phyloP scores from a whole-genome alignment of 2,888 invertebrate species.

The Notocelia uddmanniana region DNA sequence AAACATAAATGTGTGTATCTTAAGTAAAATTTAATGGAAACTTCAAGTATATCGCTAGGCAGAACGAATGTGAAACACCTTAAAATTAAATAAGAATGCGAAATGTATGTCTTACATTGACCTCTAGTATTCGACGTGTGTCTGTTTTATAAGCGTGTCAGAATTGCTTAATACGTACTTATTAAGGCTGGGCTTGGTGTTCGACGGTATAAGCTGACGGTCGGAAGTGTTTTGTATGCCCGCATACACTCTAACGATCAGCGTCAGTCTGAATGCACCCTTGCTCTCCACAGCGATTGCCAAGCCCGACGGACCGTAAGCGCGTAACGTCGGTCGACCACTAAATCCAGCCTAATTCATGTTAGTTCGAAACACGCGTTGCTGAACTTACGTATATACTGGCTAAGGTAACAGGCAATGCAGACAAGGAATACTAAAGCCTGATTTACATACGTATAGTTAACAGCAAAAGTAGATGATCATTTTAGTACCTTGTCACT shows the following conservation, averaged over 20 bases:
- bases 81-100: background rate
- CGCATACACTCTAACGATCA: background rate
- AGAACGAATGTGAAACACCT: no score
- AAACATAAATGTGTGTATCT: no score
- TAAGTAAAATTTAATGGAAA: no score
- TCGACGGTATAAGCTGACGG: background rate
- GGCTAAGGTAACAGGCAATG: no score
- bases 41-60: no score
- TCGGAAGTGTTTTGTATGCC: background rate
- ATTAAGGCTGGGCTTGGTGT: no score
- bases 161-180: no score
- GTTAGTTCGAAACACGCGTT: background rate
- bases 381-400: background rate
- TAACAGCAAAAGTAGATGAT: no score
- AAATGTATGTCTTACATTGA: background rate
- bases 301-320: background rate
- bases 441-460: no score
- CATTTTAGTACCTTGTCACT: no score
- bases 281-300: background rate
- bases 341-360: slow-evolving; percentile 1
- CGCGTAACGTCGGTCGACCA: background rate
- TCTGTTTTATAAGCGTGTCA: no score
- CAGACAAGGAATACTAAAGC: no score
- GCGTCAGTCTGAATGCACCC: slow-evolving; percentile 4
- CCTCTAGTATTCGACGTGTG: background rate